These are phyloP conservation scores for Psilanteris sp. DNA, from an alignment of 1,140 invertebrate species.

Conservation along the genomic window DNA sequence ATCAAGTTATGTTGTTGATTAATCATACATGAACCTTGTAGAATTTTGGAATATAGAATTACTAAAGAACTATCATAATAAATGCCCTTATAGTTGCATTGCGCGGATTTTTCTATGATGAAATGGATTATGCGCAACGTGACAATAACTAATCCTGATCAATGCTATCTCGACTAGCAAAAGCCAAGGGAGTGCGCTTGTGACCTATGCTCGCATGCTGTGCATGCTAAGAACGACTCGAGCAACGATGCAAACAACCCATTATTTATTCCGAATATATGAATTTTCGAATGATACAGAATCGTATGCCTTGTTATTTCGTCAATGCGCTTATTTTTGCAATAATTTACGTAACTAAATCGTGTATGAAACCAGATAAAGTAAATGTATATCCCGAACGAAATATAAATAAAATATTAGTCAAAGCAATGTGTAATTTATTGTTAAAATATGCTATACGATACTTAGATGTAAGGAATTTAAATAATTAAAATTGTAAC, in stretches of 20 bases:
- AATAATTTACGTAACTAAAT: constrained; percentile 45
- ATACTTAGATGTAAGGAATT: too few relatives aligned
- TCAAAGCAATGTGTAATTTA: too few relatives aligned
- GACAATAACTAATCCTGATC: constrained; percentile 23
- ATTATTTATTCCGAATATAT: constrained; percentile 33
- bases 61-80: too few relatives aligned
- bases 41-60: too few relatives aligned
- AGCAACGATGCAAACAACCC: constrained; percentile 20
- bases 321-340: constrained; percentile 42
- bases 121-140: background rate
- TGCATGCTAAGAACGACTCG: background rate
- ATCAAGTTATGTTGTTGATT: too few relatives aligned
- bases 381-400: constrained; percentile 7
- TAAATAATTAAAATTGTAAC: too few relatives aligned
- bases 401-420: too few relatives aligned
- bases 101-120: constrained; percentile 1
- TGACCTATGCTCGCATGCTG: background rate
- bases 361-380: constrained; percentile 34
- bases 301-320: constrained; percentile 27
- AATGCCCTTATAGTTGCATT: too few relatives aligned
- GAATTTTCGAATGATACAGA: constrained; percentile 20
- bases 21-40: too few relatives aligned
- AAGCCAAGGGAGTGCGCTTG: background rate
- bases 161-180: background rate
- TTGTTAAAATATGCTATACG: too few relatives aligned